Evolutionary conservation across 2,797 vertebrate species (phyloP), one percentile per base, ranked within the genome.

Genomic region (Sphaeramia orbicularis): DNA sequence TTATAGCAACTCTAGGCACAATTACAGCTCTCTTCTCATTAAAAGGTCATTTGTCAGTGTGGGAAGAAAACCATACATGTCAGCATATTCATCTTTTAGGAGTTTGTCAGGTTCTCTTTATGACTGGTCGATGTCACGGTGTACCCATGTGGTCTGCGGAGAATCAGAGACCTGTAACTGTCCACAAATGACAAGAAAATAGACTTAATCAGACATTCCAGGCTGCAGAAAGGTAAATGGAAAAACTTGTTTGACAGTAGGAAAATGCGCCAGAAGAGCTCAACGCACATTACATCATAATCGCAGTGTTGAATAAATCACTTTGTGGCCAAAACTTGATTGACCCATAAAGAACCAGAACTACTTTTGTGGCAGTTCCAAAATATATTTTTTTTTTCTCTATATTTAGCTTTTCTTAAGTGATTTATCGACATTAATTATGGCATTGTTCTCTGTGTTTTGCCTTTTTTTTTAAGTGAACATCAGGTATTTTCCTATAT

Each of bases 41-140:
- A 74, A 86, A 78, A 16, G 16, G 44, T 57, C 59, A 81, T 86
- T 87, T 76, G 68, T 85, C 72, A 73, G 36, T 30, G 66, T 54
- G 49, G 40, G 62, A 72, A 48, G 47, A 54, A 27, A 55, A 30
- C 14, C 19, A 1, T 43, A 63, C 8, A 27, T 49, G 18, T 30
- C 7, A n/a, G 13, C 43, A 51, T 58, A 40, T 30, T 36, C 41
- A 41, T 38, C 47, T 76, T 51, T 61, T n/a, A 36, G 14, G 16
- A 53, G 21, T n/a, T 11, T 24, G 70, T 49, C 55, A 11, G 27
- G 13, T 11, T 43, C 30, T 51, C 40, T 77, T 40, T 42, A 42
- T 55, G 59, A 68, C 19, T 14, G 10, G 27, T 6, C 7, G 48
- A 56, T 60, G 55, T 62, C 56, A 68, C 58, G 54, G 53, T 77